These are phyloP conservation scores for Leucophenga maculata DNA, from an alignment of 2,888 invertebrate species.

Conservation along the genomic window DNA sequence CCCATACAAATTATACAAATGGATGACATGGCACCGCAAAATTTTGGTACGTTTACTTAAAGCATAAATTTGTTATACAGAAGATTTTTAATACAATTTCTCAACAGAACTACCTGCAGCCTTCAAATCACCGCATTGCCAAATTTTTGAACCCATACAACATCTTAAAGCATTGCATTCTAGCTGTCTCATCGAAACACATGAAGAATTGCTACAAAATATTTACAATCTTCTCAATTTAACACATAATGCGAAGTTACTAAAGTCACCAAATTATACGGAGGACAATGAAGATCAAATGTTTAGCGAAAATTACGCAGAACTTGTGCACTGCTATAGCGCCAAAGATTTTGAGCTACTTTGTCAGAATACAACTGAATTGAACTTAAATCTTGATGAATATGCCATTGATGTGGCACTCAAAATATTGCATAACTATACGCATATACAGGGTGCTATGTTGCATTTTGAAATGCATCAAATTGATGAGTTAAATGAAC, in stretches of 20 bases:
- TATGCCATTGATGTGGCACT: slow-evolving; percentile 37
- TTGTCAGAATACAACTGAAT: slow-evolving; percentile 43
- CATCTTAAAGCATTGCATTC: slow-evolving; percentile 53
- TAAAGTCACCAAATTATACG: slow-evolving; percentile 43
- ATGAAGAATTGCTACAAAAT: slow-evolving; percentile 42
- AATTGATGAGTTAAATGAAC: slow-evolving; percentile 25
- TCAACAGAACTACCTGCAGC: slow-evolving; percentile 60
- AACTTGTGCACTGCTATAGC: slow-evolving; percentile 43
- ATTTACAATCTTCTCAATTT: slow-evolving; percentile 46
- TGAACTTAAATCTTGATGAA: slow-evolving; percentile 39
- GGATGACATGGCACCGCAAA: slow-evolving; percentile 44
- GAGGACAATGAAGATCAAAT: slow-evolving; percentile 37
- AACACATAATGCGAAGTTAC: slow-evolving; percentile 41
- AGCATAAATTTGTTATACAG: slow-evolving; percentile 2
- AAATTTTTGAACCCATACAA: slow-evolving; percentile 56
- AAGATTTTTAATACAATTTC: background rate
- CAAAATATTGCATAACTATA: slow-evolving; percentile 53
- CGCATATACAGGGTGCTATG: slow-evolving; percentile 44
- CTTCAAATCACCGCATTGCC: slow-evolving; percentile 58
- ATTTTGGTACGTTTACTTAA: slow-evolving; percentile 49
- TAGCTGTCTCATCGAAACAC: slow-evolving; percentile 50
- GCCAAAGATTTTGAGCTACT: background rate
- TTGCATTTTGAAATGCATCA: slow-evolving; percentile 34
- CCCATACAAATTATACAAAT: slow-evolving; percentile 56
- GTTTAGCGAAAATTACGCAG: slow-evolving; percentile 12